Evolutionary conservation across 2,888 invertebrate genomes (phyloP), one percentile per base, ranked within the genome.

Genomic region (Trachelus stipa): DNA sequence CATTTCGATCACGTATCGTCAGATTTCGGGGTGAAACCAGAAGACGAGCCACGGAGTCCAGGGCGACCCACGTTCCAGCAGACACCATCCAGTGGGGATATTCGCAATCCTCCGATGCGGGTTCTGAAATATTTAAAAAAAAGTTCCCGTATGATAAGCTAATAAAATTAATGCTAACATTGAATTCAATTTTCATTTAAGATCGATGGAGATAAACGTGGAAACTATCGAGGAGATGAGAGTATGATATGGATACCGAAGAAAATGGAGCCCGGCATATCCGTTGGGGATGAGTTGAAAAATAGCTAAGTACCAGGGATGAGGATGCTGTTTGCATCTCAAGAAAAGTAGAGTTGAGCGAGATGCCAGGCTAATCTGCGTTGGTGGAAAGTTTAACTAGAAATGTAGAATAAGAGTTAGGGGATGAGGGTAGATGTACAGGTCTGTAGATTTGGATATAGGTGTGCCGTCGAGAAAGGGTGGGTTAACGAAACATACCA

Each of bases 61-160:
- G 82, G 11, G 90, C 89, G 37, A 90, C 85, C 90, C 90, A 90
- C 11, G 87, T 86, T 74, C 87, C 85, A 15, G 87, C 86, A 34
- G 86, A 81, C 30, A 88, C 86, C 35, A 90, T 82, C 90, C 90
- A 90, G n/a, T 80, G 80, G 4, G 90, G 90, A 79, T 84, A 90
- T 23, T 81, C 77, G 81, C 90, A 90, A 6, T 79, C 85, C 35
- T 85, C 80, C 34, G 86, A 79, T 69, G 85, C 83, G 34, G 85
- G 83, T 81, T 87, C 90, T 90, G 85, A 37, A 86, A 86, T 71
- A 77, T 37, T 75, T 11, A 15, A 30, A 30, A 6, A 6, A 4
- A 56, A 40, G 40, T 56, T 56, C 23, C 2, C 9, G 9, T 56
- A 23, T 23, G 40, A 56, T 23, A 23, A 56, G 40, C 23, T 4